phyloP scores from a whole-genome alignment of 1,140 invertebrate genomes.

The Drosophila guanche region DNA sequence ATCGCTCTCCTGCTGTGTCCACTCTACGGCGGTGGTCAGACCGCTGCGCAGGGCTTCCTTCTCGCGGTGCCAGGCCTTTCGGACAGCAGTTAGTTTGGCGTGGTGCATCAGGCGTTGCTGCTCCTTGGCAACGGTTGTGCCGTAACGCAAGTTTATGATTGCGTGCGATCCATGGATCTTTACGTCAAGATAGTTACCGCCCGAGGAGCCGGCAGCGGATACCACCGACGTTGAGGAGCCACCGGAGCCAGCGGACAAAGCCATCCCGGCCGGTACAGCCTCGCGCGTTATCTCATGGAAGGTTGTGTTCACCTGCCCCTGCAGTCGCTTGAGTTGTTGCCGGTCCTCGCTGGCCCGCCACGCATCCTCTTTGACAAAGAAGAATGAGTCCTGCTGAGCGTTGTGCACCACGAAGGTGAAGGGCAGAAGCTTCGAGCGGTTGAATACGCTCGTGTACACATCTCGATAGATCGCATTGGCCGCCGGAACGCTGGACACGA shows the following conservation, averaged over 20 bases:
- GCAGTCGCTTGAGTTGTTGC: slow-evolving; percentile 93
- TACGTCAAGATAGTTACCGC: slow-evolving; percentile 89
- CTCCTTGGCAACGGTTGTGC: slow-evolving; percentile 94
- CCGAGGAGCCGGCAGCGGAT: slow-evolving; percentile 9
- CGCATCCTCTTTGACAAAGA: slow-evolving; percentile 96
- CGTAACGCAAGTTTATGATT: slow-evolving; percentile 93
- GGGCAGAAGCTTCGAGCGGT: slow-evolving; percentile 93
- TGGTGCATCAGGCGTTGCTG: slow-evolving; percentile 94
- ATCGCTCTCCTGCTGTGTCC: slow-evolving; percentile 92
- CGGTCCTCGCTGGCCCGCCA: slow-evolving; percentile 94
- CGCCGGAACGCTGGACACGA: slow-evolving; percentile 93
- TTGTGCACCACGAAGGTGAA: slow-evolving; percentile 95
- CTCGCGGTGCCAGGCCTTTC: slow-evolving; percentile 96
- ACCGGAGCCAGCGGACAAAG: neutral
- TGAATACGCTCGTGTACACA: slow-evolving; percentile 96
- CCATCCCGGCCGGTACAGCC: slow-evolving; percentile 66
- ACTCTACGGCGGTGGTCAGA: slow-evolving; percentile 89
- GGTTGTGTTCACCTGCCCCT: slow-evolving; percentile 96
- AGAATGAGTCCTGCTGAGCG: slow-evolving; percentile 95
- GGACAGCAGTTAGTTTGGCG: slow-evolving; percentile 91
- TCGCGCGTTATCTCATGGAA: slow-evolving; percentile 92
- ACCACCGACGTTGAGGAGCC: slow-evolving; percentile 21
- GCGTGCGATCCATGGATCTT: slow-evolving; percentile 93
- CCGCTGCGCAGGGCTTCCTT: slow-evolving; percentile 92
- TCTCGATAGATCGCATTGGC: slow-evolving; percentile 95